These are phyloP conservation scores for Lethenteron reissneri DNA, from an alignment of 2,113 vertebrate species.

Conservation along the genomic window DNA sequence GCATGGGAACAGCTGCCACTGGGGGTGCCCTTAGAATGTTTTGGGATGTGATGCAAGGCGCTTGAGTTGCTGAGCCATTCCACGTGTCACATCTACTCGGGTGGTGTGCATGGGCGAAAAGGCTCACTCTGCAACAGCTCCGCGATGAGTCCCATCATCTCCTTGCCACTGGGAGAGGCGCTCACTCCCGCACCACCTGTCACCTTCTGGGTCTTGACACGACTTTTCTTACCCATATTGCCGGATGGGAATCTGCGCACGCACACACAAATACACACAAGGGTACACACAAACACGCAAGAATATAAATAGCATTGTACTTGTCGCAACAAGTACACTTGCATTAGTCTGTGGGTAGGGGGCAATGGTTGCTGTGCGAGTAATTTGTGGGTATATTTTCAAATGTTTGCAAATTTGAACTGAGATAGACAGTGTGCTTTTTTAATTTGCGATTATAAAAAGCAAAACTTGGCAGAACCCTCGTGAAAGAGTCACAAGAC, in stretches of 20 bases:
- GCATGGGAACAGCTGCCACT: background rate
- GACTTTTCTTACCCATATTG: conserved; percentile 95
- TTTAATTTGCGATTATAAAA: too few species aligned
- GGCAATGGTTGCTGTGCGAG: too few species aligned
- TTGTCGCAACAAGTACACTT: too few species aligned
- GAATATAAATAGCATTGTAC: too few species aligned
- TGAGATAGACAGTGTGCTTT: too few species aligned
- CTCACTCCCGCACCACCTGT: conserved; percentile 3
- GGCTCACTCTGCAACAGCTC: conserved; percentile 80
- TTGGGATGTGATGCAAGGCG: background rate
- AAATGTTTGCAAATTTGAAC: too few species aligned
- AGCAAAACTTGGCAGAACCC: too few species aligned
- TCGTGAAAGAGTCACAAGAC: too few species aligned
- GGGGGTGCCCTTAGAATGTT: background rate
- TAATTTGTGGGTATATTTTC: too few species aligned
- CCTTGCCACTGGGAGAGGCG: conserved; percentile 53
- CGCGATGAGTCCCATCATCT: conserved; percentile 67
- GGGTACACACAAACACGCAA: too few species aligned
- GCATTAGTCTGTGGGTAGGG: too few species aligned
- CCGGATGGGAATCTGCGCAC: conserved; percentile 17
- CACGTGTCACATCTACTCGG: background rate
- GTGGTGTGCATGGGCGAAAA: background rate
- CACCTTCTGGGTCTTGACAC: conserved; percentile 89
- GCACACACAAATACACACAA: background rate
- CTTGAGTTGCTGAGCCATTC: background rate